Evolutionary conservation across 2,113 vertebrate genomes (phyloP), one percentile per base, ranked within the genome.

Genomic region (Strix uralensis): DNA sequence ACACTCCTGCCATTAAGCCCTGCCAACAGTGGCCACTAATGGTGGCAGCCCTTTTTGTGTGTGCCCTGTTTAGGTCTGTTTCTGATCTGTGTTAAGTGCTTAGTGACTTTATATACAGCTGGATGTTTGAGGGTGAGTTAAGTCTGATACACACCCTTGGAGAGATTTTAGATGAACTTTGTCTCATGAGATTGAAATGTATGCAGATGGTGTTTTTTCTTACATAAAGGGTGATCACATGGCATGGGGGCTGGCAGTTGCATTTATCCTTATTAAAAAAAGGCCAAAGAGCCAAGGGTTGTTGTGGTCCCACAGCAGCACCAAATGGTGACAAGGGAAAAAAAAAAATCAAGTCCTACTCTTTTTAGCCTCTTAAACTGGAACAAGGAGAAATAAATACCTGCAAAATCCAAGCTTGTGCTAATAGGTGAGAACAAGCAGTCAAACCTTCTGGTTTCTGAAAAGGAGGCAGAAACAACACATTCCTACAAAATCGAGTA

Each of bases 261-360:
- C 32, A 58, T 89, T 87, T 89, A 59, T 82, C 66, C 44, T 81
- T 65, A 32, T 46, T 61, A 58, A 65, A 78, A 62, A 88, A 26
- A 38, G 18, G 13, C 73, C 16, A 59, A 77, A 73, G 36, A 91
- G 29, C 8, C 59, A 74, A 49, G 36, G 34, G 72, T 82, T 94
- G 36, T 58, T 92, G 63, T 70, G 25, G 66, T 92, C n/a, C 65
- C 75, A 88, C 42, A 91, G 84, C 74, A 95, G 25, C 86, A 94
- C 81, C 93, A 95, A 94, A 96, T 75, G 38, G 57, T 79, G 34
- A 15, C 29, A 67, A 13, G 21, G 12, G 3, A 7, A 4, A 34
- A 61, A 44, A 15, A 32, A 25, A 58, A 59, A 57, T 51, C 13
- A 61, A 32, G 6, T 20, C 22, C 9, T 88, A 19, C 16, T 70